Evolutionary conservation across 1,140 invertebrate genomes (phyloP).

Genomic region (Orchestia grillus): DNA sequence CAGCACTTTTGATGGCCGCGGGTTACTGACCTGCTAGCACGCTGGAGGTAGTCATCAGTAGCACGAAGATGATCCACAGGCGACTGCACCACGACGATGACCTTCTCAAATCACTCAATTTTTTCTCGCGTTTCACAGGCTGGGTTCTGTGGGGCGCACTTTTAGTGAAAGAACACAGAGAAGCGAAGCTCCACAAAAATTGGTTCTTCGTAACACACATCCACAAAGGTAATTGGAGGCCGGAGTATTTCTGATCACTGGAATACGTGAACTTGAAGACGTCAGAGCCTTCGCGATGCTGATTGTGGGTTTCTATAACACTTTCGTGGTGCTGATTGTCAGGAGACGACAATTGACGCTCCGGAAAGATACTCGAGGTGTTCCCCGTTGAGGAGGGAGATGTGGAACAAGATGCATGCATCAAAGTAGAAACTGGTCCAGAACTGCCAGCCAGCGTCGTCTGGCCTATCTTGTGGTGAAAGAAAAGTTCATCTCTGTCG

Average conservation of each 20-base stretch:
- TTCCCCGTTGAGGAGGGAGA: not conserved
- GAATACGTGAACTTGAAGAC: not conserved
- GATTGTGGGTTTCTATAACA: not conserved
- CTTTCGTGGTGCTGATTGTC: not conserved
- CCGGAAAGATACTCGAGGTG: not conserved
- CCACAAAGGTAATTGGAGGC: conserved; percentile 27
- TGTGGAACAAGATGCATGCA: conserved; percentile 20
- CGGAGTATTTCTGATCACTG: not conserved
- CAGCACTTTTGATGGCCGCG: not conserved
- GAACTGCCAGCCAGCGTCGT: not conserved
- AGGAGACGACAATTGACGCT: conserved; percentile 5
- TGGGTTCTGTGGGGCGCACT: conserved; percentile 26
- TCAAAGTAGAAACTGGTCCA: conserved; percentile 15
- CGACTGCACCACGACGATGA: not conserved
- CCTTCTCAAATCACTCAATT: not conserved
- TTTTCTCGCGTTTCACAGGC: conserved; percentile 31
- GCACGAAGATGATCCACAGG: not conserved
- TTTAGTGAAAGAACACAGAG: conserved; percentile 3
- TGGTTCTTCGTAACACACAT: not conserved
- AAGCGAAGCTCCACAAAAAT: not conserved
- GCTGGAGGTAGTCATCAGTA: not conserved
- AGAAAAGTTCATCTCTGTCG: conserved; percentile 54
- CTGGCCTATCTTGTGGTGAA: conserved; percentile 15
- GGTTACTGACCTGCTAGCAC: not conserved
- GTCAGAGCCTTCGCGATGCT: not conserved